Conservation (phyloP, 2,797 vertebrate species). For the Scleropages formosus region DNA sequence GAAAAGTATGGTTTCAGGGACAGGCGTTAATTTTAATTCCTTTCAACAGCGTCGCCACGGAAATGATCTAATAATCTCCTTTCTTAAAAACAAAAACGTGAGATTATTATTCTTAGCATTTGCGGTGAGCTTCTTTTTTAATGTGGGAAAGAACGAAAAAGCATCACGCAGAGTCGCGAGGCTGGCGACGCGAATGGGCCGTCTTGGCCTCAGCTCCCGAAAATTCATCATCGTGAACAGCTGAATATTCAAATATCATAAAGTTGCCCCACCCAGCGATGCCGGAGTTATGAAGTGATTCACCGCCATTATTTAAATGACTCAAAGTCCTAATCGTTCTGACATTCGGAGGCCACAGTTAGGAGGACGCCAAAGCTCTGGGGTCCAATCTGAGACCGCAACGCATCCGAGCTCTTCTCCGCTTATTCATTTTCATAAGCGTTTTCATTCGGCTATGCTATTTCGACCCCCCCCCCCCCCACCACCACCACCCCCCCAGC, state of each 20-base stretch:
- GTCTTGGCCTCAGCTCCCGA: not conserved
- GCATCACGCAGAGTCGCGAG: not conserved
- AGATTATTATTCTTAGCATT: conserved; percentile 22
- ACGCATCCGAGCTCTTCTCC: not conserved
- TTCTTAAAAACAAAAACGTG: not conserved
- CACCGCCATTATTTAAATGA: not conserved
- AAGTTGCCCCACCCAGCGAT: not conserved
- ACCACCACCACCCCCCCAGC: no score
- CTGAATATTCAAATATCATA: not conserved
- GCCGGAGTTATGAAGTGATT: conserved; percentile 4
- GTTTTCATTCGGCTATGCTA: not conserved
- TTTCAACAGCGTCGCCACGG: no score
- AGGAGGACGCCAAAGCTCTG: not conserved
- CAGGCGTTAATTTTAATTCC: no score
- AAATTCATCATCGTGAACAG: not conserved
- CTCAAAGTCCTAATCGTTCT: not conserved
- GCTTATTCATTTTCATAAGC: not conserved
- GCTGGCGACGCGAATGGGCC: not conserved
- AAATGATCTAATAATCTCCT: conserved; percentile 22
- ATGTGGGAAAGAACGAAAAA: not conserved
- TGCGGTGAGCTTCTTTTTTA: conserved; percentile 23
- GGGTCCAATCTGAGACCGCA: not conserved
- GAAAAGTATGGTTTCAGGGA: no score
- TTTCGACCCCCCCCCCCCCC: not conserved
- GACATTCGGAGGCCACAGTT: not conserved